Evolutionary conservation across 2,797 vertebrate genomes (phyloP).

Genomic region (Botia almorhae): DNA sequence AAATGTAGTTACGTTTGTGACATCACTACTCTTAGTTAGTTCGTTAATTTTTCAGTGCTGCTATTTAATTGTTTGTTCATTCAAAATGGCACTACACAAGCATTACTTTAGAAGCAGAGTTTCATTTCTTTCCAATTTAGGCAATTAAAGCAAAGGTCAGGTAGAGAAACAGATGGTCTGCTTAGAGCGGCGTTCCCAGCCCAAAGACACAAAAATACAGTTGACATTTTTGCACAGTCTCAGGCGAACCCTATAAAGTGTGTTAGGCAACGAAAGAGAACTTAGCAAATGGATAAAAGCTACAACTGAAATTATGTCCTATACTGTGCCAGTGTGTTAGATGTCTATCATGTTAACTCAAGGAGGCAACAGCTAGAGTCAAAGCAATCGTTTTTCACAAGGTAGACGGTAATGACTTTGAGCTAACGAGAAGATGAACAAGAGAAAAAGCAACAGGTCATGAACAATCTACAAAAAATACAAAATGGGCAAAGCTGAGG

Average conservation of each 20-base stretch:
- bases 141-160: slow-evolving; percentile 79
- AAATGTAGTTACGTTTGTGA: not conserved
- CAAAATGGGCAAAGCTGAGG: not conserved
- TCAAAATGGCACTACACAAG: slow-evolving; percentile 69
- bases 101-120: slow-evolving; percentile 63
- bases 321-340: slow-evolving; percentile 7
- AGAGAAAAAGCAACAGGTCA: slow-evolving; percentile 22
- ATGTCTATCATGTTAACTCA: slow-evolving; percentile 35
- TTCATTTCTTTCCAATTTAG: slow-evolving; percentile 73
- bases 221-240: slow-evolving; percentile 67
- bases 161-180: slow-evolving; percentile 75
- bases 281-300: slow-evolving; percentile 47
- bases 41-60: not conserved
- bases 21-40: not conserved
- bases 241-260: slow-evolving; percentile 56
- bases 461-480: slow-evolving; percentile 7
- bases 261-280: slow-evolving; percentile 55
- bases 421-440: slow-evolving; percentile 7
- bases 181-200: slow-evolving; percentile 65
- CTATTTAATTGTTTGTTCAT: slow-evolving; percentile 68
- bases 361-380: slow-evolving; percentile 20
- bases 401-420: slow-evolving; percentile 21
- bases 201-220: slow-evolving; percentile 67
- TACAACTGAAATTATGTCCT: slow-evolving; percentile 18
- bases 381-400: slow-evolving; percentile 33